These are phyloP conservation scores for Atopsyche davidsoni DNA, from an alignment of 1,140 invertebrate genomes.

Conservation along the genomic window DNA sequence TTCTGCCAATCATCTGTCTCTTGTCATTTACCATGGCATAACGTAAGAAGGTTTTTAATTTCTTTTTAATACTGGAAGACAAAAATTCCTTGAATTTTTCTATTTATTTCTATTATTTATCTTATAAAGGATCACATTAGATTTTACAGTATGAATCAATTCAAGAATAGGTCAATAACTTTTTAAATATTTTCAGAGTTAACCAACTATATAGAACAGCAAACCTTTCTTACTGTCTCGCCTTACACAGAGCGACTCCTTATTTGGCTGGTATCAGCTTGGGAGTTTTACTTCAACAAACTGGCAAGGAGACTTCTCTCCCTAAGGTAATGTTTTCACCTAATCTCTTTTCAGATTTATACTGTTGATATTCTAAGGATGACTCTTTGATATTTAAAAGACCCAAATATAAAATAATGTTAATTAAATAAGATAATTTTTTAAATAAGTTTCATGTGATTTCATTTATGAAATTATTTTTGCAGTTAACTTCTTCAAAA, in stretches of 20 bases:
- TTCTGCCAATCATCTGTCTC: slow-evolving; percentile 52
- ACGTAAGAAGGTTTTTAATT: slow-evolving; percentile 44
- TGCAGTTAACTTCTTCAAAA: too few species aligned
- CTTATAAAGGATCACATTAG: background rate
- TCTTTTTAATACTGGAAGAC: slow-evolving; percentile 11
- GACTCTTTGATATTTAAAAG: too few species aligned
- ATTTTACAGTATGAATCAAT: background rate
- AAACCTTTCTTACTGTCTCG: slow-evolving; percentile 55
- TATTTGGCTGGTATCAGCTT: slow-evolving; percentile 59
- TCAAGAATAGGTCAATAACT: slow-evolving; percentile 2
- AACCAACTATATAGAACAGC: slow-evolving; percentile 62
- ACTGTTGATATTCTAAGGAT: too few species aligned
- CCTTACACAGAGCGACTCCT: slow-evolving; percentile 57
- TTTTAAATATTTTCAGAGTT: slow-evolving; percentile 43
- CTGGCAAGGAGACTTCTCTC: slow-evolving; percentile 38
- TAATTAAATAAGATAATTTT: too few species aligned
- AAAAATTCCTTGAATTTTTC: too few species aligned
- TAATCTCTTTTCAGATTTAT: too few species aligned
- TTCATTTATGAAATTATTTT: too few species aligned
- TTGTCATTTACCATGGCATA: slow-evolving; percentile 61
- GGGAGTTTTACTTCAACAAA: slow-evolving; percentile 53
- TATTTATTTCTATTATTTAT: too few species aligned
- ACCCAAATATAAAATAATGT: too few species aligned
- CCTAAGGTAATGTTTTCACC: slow-evolving; percentile 37
- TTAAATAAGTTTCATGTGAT: too few species aligned